Conservation (phyloP, 2,113 vertebrate genomes). For the Orientallactaga bullata region DNA sequence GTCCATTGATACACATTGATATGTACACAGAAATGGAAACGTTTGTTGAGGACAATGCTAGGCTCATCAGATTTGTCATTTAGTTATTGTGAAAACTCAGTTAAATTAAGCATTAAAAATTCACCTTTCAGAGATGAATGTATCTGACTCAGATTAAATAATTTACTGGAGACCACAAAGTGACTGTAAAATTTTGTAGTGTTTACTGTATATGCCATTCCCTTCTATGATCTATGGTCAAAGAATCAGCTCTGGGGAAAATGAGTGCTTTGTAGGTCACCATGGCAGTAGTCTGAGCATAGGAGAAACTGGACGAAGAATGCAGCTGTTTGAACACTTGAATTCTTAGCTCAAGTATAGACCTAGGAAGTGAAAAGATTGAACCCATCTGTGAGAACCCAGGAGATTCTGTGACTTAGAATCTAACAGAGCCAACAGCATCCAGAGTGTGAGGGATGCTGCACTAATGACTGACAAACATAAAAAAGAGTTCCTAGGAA, state of each 20-base stretch:
- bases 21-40: not conserved
- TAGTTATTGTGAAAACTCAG: slow-evolving; percentile 16
- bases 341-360: not conserved
- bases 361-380: not conserved
- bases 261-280: not conserved
- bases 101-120: slow-evolving; percentile 55
- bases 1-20: not conserved
- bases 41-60: slow-evolving; percentile 3
- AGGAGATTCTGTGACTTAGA: slow-evolving; percentile 13
- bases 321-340: not conserved
- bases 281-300: not conserved
- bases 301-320: not conserved
- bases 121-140: slow-evolving; percentile 24
- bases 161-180: not conserved
- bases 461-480: not conserved
- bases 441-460: not conserved
- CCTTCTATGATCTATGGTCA: not conserved
- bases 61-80: slow-evolving; percentile 36
- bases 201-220: not conserved
- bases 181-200: slow-evolving; percentile 23
- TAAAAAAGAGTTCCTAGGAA: slow-evolving; percentile 5
- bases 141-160: not conserved
- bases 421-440: not conserved
- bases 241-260: slow-evolving; percentile 26
- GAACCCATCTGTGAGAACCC: not conserved